Evolutionary conservation across 2,888 invertebrate species (phyloP), one percentile per base, ranked within the genome.

Genomic region (Alloplasta piceator): DNA sequence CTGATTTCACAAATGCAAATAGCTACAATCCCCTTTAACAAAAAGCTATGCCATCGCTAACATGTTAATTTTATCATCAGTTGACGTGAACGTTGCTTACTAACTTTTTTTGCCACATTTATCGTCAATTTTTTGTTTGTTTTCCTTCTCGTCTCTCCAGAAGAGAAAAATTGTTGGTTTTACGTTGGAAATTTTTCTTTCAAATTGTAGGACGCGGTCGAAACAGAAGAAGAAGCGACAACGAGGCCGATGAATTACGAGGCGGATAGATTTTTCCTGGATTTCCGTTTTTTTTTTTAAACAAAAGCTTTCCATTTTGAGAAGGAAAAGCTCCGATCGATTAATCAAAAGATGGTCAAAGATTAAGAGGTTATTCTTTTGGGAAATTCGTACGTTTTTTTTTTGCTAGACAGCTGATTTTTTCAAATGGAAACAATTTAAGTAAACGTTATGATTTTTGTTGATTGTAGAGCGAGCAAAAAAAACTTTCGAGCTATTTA

Each of bases 151-250:
- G 26, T 26, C 56, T 70, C 52, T 14, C 50, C 63, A 5, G 26
- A 48, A 6, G 6, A 48, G 14, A 14, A 36, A 58, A 76, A 56
- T 38, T 38, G 41, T 64, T 52, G 16, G 58, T 83, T 71, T 82
- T 68, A 82, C 74, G 73, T 71, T 81, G 66, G 71, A 52, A 43
- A 55, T 71, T 78, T 73, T 81, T 60, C 78, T 75, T 52, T 82
- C 43, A 52, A 78, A 82, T 78, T 84, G 73, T 87, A 91, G 91
- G 91, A 64, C 89, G 91, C 72, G 89, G 90, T 74, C 89, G 90
- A 68, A 88, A 88, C 85, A 86, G 90, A 58, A 87, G 90, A 83
- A 88, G 90, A 85, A 89, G 86, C 84, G 88, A 86, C 80, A 87
- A 88, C 82, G 90, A 90, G 75, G 78, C 84, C 63, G 89, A 88